phyloP scores from a whole-genome alignment of 2,888 invertebrate genomes.

The Acronicta psi region DNA sequence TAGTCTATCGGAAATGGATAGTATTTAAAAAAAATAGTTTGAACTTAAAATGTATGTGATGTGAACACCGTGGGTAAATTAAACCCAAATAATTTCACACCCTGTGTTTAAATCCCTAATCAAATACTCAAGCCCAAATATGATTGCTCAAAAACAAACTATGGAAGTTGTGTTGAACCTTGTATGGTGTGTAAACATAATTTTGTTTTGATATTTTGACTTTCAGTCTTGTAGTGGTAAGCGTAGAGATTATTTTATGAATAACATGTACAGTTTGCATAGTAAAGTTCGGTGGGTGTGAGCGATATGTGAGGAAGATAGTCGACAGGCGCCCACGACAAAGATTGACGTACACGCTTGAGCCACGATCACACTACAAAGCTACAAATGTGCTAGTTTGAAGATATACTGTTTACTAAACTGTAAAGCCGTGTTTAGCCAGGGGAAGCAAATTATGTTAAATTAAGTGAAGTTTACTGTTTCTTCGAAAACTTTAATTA shows the following conservation, averaged over 20 bases:
- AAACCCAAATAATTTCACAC: slow-evolving; percentile 28
- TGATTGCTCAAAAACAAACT: slow-evolving; percentile 40
- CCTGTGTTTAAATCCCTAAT: slow-evolving; percentile 5
- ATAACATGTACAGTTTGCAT: slow-evolving; percentile 22
- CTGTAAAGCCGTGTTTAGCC: too few species aligned
- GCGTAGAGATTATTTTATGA: slow-evolving; percentile 16
- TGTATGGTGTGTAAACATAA: slow-evolving; percentile 29
- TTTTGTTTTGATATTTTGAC: slow-evolving; percentile 7
- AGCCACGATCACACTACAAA: background rate
- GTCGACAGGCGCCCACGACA: slow-evolving; percentile 58
- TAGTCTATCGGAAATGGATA: background rate
- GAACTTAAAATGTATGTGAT: too few species aligned
- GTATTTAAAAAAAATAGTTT: background rate
- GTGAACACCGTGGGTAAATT: slow-evolving; percentile 9
- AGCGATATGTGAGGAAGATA: slow-evolving; percentile 63
- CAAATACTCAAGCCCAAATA: slow-evolving; percentile 26
- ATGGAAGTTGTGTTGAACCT: slow-evolving; percentile 35
- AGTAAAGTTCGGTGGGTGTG: slow-evolving; percentile 61
- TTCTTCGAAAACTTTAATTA: too few species aligned
- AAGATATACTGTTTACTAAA: background rate
- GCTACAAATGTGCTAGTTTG: background rate
- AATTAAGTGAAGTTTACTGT: too few species aligned
- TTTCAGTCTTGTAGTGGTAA: slow-evolving; percentile 15
- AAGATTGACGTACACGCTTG: slow-evolving; percentile 20
- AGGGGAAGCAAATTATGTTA: too few species aligned